Evolutionary conservation across 2,113 vertebrate genomes (phyloP), one percentile per base, ranked within the genome.

Genomic region (Paracanthobrama guichenoti): DNA sequence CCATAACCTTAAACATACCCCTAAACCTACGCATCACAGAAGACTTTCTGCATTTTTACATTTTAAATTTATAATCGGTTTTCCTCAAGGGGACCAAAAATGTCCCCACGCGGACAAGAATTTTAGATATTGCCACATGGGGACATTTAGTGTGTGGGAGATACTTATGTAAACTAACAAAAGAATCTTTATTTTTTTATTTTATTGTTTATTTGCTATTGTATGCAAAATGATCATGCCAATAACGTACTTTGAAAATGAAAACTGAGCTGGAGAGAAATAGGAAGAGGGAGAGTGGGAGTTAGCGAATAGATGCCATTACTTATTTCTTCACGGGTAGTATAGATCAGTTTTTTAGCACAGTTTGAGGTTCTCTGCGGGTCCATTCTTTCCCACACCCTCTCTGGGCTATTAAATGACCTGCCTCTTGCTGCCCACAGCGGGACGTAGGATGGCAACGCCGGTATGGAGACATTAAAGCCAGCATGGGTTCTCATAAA

Each of bases 321-420:
- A 55, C 74, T 75, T 83, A 78, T 86, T 74, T 85, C 84, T 86
- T 73, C 62, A 71, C 55, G 20, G 44, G 84, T 57, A 64, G n/a
- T 83, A 86, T 59, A 50, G 74, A 88, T 87, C 69, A 60, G 77
- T 73, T 82, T 86, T 81, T 87, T 83, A 76, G 50, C 35, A 80
- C 69, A 80, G 50, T 67, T 86, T 79, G 74, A 79, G 26, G 73
- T 46, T 80, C 62, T 83, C 75, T 80, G 57, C 50, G 14, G 48
- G 60, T 77, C 22, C 72, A 44, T 59, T 77, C 50, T 86, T 84
- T 81, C 77, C 84, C 77, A 88, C 81, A 88, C 79, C 82, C 77
- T 77, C 67, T 71, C 81, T 53, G 81, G 79, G 85, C 90, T 87
- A 90, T 90, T 89, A 89, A 67, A 80, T 85, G 88, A 91, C 86